Evolutionary conservation across 1,140 invertebrate species (phyloP), one percentile per base, ranked within the genome.

Genomic region (Eriocheir sinensis): DNA sequence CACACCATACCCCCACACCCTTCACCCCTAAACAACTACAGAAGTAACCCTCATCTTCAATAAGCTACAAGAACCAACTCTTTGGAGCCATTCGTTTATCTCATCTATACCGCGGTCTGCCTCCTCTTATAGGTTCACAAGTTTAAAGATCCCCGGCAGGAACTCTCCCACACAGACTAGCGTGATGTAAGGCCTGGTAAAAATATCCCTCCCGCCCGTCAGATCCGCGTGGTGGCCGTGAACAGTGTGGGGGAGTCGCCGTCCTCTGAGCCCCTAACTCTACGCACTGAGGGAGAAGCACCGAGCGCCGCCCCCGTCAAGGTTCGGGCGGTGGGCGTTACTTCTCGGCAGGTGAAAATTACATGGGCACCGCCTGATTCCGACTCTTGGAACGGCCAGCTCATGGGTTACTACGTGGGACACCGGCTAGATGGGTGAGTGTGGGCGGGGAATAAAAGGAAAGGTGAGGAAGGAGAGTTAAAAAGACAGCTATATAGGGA

Each of bases 261-360:
- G 15, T 90, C 96, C 0, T 97, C 97, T 85, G 95, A 95, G 88
- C 94, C 95, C 12, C 79, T 96, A 30, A 92, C 95, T 9, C 48
- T 96, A 15, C 90, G 95, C 9, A 96, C 95, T 0, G 93, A 95
- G 32, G 95, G 95, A 3, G 95, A 96, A 80, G 97, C 96, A 96
- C 98, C 98, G 0, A 98, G 98, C 8, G 98, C 98, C 17, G 97
- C 98, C 0, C 98, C 98, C 0, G 96, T 97, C 2, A 98, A 98
- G 96, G 97, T 99, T 6, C 97, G 97, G 15, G 98, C 98, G 0
- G 97, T 98, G 94, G 97, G 98, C 0, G 96, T 98, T 0, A 98
- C 98, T 2, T 98, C 98, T 0, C 98, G 98, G 0, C 98, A 98
- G 96, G 97, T 99, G 12, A 97, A 98, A 44, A 97, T 99, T 0